These are phyloP conservation scores for Callyntrura guangdongensis DNA, from an alignment of 2,888 invertebrate species.

Conservation along the genomic window DNA sequence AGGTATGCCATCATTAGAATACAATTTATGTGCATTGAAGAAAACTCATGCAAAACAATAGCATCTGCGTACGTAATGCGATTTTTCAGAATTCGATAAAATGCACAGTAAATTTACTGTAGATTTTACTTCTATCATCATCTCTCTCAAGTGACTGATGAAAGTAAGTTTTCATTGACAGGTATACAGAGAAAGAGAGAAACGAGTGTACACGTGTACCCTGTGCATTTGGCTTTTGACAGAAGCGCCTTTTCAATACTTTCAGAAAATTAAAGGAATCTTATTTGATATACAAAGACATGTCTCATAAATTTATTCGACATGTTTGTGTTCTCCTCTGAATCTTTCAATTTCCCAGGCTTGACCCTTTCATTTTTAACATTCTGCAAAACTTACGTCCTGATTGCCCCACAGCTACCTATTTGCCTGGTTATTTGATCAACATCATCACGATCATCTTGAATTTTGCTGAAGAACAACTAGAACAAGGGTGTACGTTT, in stretches of 20 bases:
- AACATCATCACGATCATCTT: conserved; percentile 13
- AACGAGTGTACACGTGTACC: not conserved
- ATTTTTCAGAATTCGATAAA: no score
- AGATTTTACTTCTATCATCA: no score
- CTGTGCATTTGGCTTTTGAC: not conserved
- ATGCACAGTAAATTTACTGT: no score
- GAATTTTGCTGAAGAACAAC: not conserved
- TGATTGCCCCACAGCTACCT: conserved; percentile 18
- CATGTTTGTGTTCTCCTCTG: conserved; percentile 26
- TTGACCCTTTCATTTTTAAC: conserved; percentile 41
- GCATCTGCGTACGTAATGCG: no score
- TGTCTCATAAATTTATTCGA: conserved; percentile 49
- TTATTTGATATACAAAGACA: conserved; percentile 54
- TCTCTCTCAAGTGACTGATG: conserved; percentile 6
- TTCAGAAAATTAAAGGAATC: conserved; percentile 12
- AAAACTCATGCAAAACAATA: no score
- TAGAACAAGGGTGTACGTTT: not conserved
- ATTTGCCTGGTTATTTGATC: conserved; percentile 29
- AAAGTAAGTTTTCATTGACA: not conserved
- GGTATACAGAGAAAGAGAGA: not conserved
- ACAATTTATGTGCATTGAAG: no score
- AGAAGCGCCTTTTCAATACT: conserved; percentile 44
- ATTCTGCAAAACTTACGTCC: not conserved
- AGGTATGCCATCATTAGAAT: no score
- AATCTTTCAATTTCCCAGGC: conserved; percentile 48